Percentiles rank a stretch among this genome's conserved stretches.
Evolutionary conservation across 2,113 vertebrate species (phyloP).

Genomic region (Nothobranchius furzeri): DNA sequence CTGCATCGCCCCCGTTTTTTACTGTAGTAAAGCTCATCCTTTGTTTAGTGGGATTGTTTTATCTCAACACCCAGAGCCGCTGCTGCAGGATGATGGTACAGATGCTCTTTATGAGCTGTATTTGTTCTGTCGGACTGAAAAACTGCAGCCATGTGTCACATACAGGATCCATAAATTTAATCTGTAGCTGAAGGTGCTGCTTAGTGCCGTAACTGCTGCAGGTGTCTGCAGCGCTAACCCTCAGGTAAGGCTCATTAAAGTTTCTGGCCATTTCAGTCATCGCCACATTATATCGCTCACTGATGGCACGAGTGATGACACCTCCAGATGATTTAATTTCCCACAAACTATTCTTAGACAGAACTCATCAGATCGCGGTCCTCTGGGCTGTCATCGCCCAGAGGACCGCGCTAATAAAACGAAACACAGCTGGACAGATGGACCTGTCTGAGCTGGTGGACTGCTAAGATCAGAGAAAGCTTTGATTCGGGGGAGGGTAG

Average conservation of each 20-base stretch:
- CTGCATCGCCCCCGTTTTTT: conserved; percentile 26
- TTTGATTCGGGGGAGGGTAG: neutral
- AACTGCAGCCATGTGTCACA: neutral
- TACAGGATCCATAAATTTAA: neutral
- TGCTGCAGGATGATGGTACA: neutral
- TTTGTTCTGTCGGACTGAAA: neutral
- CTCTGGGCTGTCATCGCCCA: conserved; percentile 11
- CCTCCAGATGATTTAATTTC: conserved; percentile 19
- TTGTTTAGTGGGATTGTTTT: conserved; percentile 17
- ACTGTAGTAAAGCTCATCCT: conserved; percentile 18
- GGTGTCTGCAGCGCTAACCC: neutral
- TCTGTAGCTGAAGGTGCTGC: neutral
- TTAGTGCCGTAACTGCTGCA: neutral
- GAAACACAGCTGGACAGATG: conserved; percentile 12
- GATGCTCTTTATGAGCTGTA: conserved; percentile 16
- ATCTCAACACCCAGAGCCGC: conserved; percentile 24
- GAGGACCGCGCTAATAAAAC: conserved; percentile 15
- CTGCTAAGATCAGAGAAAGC: neutral
- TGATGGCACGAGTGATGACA: conserved; percentile 14
- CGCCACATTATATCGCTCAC: conserved; percentile 24
- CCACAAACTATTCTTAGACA: conserved; percentile 26
- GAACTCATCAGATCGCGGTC: conserved; percentile 17
- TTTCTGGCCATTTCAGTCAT: conserved; percentile 30
- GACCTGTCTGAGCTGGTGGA: neutral
- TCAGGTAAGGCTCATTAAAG: conserved; percentile 2